phyloP scores from a whole-genome alignment of 2,797 vertebrate genomes.

The Lagocephalus sceleratus region DNA sequence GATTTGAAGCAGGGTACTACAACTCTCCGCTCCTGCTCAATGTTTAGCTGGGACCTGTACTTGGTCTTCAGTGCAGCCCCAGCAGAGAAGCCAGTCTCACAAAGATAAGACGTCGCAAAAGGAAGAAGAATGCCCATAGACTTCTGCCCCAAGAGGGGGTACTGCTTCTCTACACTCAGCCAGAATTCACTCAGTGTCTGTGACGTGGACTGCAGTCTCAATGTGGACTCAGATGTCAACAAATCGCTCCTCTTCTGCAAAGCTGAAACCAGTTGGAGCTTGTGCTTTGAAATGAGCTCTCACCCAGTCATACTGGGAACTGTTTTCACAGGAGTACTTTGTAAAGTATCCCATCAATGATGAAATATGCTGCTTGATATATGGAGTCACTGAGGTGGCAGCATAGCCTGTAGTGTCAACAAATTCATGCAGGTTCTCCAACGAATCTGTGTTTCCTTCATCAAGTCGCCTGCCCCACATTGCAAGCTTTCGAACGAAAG shows the following conservation, averaged over 20 bases:
- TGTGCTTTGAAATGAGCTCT: not conserved
- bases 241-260: constrained; percentile 24
- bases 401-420: too few species aligned
- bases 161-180: constrained; percentile 31
- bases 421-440: too few species aligned
- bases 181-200: constrained; percentile 42
- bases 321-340: constrained; percentile 24
- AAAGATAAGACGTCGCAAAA: constrained; percentile 37
- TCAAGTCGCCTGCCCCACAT: too few species aligned
- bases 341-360: constrained; percentile 28
- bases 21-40: not conserved
- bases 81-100: constrained; percentile 30
- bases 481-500: too few species aligned
- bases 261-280: too few species aligned
- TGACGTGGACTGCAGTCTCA: not conserved
- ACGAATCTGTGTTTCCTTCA: too few species aligned
- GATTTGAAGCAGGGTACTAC: not conserved
- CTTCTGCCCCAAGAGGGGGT: constrained; percentile 25
- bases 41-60: too few species aligned
- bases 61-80: constrained; percentile 32
- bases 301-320: constrained; percentile 20
- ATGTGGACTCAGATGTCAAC: constrained; percentile 25
- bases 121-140: constrained; percentile 21
- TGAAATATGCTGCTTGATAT: not conserved
- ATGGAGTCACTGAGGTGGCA: not conserved